Evolutionary conservation across 2,888 invertebrate species (phyloP).

Genomic region (Monopis laevigella): DNA sequence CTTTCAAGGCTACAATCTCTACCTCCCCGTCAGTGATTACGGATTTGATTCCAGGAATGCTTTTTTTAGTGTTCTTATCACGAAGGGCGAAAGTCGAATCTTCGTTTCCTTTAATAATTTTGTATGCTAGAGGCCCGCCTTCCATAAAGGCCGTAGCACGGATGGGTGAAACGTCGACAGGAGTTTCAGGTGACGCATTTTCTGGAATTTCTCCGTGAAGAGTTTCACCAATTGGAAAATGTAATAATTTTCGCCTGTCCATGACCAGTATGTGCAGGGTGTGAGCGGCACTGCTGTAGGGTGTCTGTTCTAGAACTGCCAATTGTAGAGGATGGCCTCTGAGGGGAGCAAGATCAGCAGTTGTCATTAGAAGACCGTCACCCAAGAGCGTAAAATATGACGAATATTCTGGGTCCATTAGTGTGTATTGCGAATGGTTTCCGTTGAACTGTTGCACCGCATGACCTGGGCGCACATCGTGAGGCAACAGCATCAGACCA

Average conservation of each 20-base stretch:
- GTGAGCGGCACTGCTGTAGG: slow-evolving; percentile 82
- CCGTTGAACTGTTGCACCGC: slow-evolving; percentile 82
- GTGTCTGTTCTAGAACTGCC: slow-evolving; percentile 82
- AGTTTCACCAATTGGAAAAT: slow-evolving; percentile 73
- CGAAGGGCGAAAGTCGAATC: slow-evolving; percentile 79
- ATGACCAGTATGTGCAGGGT: slow-evolving; percentile 83
- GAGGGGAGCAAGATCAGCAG: slow-evolving; percentile 82
- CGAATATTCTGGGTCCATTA: slow-evolving; percentile 81
- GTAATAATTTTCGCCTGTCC: slow-evolving; percentile 83
- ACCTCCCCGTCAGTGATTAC: slow-evolving; percentile 72
- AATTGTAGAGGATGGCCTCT: slow-evolving; percentile 84
- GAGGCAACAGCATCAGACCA: slow-evolving; percentile 77
- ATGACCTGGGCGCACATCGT: slow-evolving; percentile 90
- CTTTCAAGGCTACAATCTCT: slow-evolving; percentile 76
- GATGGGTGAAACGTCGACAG: slow-evolving; percentile 76
- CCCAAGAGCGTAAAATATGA: slow-evolving; percentile 88
- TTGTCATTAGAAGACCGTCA: slow-evolving; percentile 92
- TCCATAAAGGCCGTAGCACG: slow-evolving; percentile 75
- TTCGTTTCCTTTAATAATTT: slow-evolving; percentile 81
- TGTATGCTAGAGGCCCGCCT: slow-evolving; percentile 78
- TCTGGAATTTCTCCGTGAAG: slow-evolving; percentile 78
- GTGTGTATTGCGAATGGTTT: slow-evolving; percentile 61
- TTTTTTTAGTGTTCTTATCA: slow-evolving; percentile 57
- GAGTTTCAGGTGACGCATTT: slow-evolving; percentile 78
- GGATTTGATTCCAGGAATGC: slow-evolving; percentile 54